A percentile compares a stretch with the other conserved stretches of the same genome.
phyloP scores from a whole-genome alignment of 1,140 invertebrate genomes.

The Drosophila mayri region DNA sequence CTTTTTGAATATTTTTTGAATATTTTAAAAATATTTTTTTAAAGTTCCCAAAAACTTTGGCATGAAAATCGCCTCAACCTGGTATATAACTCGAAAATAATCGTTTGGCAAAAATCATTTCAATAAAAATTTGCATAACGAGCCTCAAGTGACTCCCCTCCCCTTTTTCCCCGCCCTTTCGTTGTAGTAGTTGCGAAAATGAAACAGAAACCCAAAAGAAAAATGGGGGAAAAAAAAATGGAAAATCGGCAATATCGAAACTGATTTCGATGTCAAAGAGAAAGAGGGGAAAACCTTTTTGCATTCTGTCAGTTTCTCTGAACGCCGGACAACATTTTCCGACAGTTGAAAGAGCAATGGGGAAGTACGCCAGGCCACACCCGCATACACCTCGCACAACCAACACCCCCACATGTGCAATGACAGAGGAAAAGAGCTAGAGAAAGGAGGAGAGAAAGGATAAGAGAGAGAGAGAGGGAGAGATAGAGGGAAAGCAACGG shows the following conservation, averaged over 20 bases:
- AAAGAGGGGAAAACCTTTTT: slow-evolving; percentile 23
- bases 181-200: slow-evolving; percentile 55
- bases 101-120: slow-evolving; percentile 68
- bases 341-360: slow-evolving; percentile 67
- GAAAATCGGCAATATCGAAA: slow-evolving; percentile 30
- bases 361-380: slow-evolving; percentile 40
- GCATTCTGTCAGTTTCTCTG: slow-evolving; percentile 60
- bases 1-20: too few species aligned
- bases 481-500: background rate
- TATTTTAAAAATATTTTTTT: background rate
- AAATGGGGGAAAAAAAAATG: background rate
- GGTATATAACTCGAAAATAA: slow-evolving; percentile 71
- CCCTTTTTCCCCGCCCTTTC: too few species aligned
- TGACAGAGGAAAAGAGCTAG: background rate
- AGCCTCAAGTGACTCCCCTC: slow-evolving; percentile 7
- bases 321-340: slow-evolving; percentile 61
- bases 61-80: slow-evolving; percentile 50
- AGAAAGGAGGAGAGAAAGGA: background rate
- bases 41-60: slow-evolving; percentile 12
- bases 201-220: slow-evolving; percentile 19
- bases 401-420: slow-evolving; percentile 10
- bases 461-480: background rate
- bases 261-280: slow-evolving; percentile 35
- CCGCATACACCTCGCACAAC: background rate
- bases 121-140: slow-evolving; percentile 77